Evolutionary conservation across 2,113 vertebrate species (phyloP), one percentile per base, ranked within the genome.

Genomic region (Spheniscus mendiculus): DNA sequence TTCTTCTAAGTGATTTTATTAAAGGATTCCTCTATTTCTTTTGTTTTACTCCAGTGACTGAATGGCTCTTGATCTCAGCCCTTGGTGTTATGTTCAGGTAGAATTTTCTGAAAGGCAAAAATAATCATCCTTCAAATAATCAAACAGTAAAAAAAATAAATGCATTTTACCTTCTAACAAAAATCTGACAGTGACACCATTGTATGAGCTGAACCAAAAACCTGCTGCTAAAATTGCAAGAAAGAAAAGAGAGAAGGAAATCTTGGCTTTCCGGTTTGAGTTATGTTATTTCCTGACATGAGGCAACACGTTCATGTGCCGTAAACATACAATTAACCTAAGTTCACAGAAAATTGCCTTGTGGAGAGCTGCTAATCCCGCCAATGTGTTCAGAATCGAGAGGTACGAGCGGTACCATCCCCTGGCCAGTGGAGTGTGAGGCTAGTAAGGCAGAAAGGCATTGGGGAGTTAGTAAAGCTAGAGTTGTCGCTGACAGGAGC

Each of bases 211-310:
- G 26, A 32, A 8, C 15, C 44, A 32, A 89, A 79, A 88, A 9
- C 20, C 14, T 45, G 23, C 42, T 59, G n/a, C 50, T 91, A 91
- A 76, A 71, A 79, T 45, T 53, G 63, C 36, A 79, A 79, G 19
- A 12, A 29, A 49, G 70, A 77, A 80, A 29, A 69, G 2, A 74
- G 22, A 90, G 66, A 81, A 97, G 47, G 40, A 92, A 94, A 34
- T 18, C 14, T 83, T 93, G 32, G 38, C 89, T 93, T 70, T 88
- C 78, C 1, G 29, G 88, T 83, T 91, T 56, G 44, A 67, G 45
- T 83, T 80, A 52, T n/a, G 74, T 79, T 91, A 72, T 55, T 97
- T 97, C 89, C 94, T 90, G 90, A 27, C 47, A 9, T 19, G 23
- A 95, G 49, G 92, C 85, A 89, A 96, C 34, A 44, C 0, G 12